Percentiles rank a stretch among this genome's conserved stretches.
Evolutionary conservation across 2,113 vertebrate species (phyloP).

Genomic region (Phoxinus phoxinus): DNA sequence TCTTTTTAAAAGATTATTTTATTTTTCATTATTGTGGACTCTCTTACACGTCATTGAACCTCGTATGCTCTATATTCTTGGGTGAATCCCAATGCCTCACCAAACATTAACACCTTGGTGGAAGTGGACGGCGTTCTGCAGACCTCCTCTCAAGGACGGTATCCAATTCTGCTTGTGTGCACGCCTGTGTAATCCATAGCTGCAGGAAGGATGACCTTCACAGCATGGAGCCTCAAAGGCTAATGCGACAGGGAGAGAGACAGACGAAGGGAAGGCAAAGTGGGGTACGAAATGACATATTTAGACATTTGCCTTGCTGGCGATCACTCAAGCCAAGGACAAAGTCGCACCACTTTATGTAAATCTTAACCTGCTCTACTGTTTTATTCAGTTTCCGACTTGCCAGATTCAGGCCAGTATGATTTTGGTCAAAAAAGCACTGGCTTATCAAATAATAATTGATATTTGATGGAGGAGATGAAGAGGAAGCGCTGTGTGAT

Average conservation of each 20-base stretch:
- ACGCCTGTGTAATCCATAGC: constrained; percentile 76
- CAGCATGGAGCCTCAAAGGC: constrained; percentile 68
- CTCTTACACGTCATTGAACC: neutral
- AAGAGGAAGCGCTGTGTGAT: constrained; percentile 14
- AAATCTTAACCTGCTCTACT: neutral
- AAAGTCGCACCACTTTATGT: neutral
- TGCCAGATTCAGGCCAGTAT: neutral
- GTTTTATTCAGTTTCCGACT: neutral
- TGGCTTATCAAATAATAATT: constrained; percentile 51
- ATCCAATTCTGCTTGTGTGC: constrained; percentile 78
- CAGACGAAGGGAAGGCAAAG: constrained; percentile 11
- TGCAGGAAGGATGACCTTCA: constrained; percentile 80
- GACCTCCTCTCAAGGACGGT: constrained; percentile 70
- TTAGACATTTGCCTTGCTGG: constrained; percentile 12
- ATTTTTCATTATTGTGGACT: neutral
- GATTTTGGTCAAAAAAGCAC: constrained; percentile 9
- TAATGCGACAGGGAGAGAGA: constrained; percentile 64
- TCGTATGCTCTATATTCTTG: neutral
- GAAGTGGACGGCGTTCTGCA: constrained; percentile 38
- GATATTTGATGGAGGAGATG: constrained; percentile 23
- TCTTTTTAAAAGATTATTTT: neutral
- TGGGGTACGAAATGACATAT: constrained; percentile 5
- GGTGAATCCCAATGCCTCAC: constrained; percentile 2
- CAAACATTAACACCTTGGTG: constrained; percentile 35
- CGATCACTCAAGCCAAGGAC: constrained; percentile 3